Conservation (phyloP, 2,797 vertebrate species). For the Cryptoprocta ferox region DNA sequence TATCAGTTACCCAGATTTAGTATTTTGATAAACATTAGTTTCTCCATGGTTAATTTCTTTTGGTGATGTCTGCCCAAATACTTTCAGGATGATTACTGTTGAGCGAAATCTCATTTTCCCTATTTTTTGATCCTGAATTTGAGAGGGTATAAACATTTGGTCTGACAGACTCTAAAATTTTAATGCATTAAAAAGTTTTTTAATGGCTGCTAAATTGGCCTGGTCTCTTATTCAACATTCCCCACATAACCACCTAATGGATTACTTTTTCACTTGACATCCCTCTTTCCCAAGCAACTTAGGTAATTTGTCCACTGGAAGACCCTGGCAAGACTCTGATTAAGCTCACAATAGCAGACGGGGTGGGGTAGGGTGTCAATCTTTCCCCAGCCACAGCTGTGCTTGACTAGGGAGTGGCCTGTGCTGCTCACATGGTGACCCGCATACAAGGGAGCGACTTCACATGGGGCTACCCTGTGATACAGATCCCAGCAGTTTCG, state of each 20-base stretch:
- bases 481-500: not conserved
- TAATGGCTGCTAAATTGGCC: slow-evolving; percentile 47
- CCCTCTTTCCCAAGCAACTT: not conserved
- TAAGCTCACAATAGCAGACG: not conserved
- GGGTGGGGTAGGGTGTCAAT: not conserved
- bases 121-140: slow-evolving; percentile 28
- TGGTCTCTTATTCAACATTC: not conserved
- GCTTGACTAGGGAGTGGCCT: not conserved
- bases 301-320: slow-evolving; percentile 27
- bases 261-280: slow-evolving; percentile 35
- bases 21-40: slow-evolving; percentile 33
- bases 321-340: slow-evolving; percentile 4
- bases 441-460: not conserved
- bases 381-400: not conserved
- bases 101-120: slow-evolving; percentile 44
- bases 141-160: slow-evolving; percentile 23
- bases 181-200: not conserved
- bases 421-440: not conserved
- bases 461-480: not conserved
- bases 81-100: not conserved
- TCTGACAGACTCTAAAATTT: slow-evolving; percentile 3
- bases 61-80: not conserved
- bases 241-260: not conserved
- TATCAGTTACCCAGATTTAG: not conserved
- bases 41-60: not conserved